phyloP scores from a whole-genome alignment of 2,797 vertebrate species.

The Propithecus perrieri region DNA sequence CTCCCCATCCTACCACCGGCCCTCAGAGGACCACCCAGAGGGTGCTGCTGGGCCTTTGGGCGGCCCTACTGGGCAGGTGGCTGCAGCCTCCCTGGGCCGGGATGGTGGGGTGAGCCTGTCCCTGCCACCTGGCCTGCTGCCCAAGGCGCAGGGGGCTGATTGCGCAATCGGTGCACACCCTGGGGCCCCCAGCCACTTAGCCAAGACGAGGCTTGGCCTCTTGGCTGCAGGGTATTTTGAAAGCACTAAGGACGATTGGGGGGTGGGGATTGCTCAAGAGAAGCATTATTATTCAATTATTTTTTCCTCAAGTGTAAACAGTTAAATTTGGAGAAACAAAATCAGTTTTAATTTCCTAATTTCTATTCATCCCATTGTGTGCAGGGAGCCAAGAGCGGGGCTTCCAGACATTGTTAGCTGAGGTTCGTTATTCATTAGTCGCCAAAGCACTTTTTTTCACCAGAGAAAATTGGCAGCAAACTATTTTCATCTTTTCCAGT shows the following conservation, averaged over 20 bases:
- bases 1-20: neutral
- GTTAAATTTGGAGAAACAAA: constrained; percentile 88
- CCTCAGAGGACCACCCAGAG: constrained; percentile 61
- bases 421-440: constrained; percentile 86
- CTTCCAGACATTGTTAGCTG: constrained; percentile 87
- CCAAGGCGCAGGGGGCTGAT: constrained; percentile 60
- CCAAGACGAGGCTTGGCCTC: constrained; percentile 80
- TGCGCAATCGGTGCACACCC: constrained; percentile 68
- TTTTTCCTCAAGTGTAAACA: constrained; percentile 88
- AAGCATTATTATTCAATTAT: constrained; percentile 87
- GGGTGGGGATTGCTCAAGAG: constrained; percentile 84
- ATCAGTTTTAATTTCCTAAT: constrained; percentile 88
- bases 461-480: constrained; percentile 86
- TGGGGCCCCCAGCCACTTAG: constrained; percentile 78
- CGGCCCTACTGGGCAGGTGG: constrained; percentile 68
- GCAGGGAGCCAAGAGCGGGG: constrained; percentile 81
- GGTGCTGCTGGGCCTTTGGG: neutral
- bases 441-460: constrained; percentile 84
- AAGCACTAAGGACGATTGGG: constrained; percentile 82
- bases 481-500: constrained; percentile 87
- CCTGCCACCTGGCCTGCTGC: constrained; percentile 50
- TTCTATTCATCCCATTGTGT: constrained; percentile 83
- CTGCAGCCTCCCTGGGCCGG: neutral
- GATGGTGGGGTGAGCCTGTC: neutral
- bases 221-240: constrained; percentile 83